phyloP scores from a whole-genome alignment of 2,888 invertebrate species.

The Drosophila quasianomalipes region DNA sequence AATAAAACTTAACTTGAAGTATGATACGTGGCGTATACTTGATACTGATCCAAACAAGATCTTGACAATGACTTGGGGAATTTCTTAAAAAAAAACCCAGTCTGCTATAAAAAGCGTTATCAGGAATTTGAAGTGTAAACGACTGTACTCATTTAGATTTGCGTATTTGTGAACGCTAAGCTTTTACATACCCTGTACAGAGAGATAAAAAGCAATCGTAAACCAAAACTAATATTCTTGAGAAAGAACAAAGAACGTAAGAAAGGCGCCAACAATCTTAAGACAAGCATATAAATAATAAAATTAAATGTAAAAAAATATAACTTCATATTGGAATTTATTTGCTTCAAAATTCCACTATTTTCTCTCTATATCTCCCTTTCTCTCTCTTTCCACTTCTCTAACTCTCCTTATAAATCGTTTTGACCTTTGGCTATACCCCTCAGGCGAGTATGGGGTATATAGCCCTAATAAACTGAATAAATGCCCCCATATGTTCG shows the following conservation, averaged over 20 bases:
- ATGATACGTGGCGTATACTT: slow-evolving; percentile 24
- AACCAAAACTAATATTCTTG: not conserved
- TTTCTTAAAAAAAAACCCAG: not conserved
- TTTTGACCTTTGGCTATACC: not conserved
- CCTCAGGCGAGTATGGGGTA: not conserved
- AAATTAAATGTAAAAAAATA: not conserved
- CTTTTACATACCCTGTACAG: slow-evolving; percentile 2
- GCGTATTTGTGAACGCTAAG: too few relatives aligned
- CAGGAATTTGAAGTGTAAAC: not conserved
- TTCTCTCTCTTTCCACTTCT: not conserved
- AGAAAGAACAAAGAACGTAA: not conserved
- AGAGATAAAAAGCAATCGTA: not conserved
- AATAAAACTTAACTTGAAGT: not conserved
- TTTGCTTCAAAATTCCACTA: not conserved
- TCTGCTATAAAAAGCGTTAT: not conserved
- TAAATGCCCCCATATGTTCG: not conserved
- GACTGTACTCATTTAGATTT: not conserved
- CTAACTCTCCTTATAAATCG: not conserved
- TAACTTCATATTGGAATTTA: not conserved
- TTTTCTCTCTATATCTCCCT: not conserved
- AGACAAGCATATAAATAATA: not conserved
- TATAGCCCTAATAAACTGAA: slow-evolving; percentile 22
- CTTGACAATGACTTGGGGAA: not conserved
- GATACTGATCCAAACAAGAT: slow-evolving; percentile 11
- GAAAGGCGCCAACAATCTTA: not conserved